These are phyloP conservation scores for Acanthopleura granulata DNA, from an alignment of 2,888 invertebrate species.

Conservation along the genomic window DNA sequence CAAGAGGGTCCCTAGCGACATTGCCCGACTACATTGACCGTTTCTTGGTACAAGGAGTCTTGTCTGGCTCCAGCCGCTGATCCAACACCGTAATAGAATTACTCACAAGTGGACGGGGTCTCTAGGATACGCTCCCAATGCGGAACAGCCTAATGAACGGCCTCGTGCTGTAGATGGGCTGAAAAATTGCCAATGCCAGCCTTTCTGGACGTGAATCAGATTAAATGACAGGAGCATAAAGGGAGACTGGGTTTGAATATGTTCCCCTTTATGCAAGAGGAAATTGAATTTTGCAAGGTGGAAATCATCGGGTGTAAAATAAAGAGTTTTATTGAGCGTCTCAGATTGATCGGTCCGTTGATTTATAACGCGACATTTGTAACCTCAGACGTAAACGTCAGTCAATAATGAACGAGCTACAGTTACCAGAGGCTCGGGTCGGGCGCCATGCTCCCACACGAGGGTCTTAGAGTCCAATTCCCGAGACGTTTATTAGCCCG, in stretches of 20 bases:
- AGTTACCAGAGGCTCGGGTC: too few relatives aligned
- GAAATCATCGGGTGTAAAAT: slow-evolving; percentile 5
- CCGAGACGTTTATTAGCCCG: too few relatives aligned
- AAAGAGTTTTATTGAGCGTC: slow-evolving; percentile 1
- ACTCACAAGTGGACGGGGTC: background rate
- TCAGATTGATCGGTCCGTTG: too few relatives aligned
- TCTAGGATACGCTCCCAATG: background rate
- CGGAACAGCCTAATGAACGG: background rate
- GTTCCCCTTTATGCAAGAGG: background rate
- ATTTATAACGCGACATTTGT: too few relatives aligned
- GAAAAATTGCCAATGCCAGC: background rate
- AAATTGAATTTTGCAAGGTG: slow-evolving; percentile 9
- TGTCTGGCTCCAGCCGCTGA: too few relatives aligned
- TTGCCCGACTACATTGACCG: too few relatives aligned
- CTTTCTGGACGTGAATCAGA: background rate
- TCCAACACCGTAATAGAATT: background rate
- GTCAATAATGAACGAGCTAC: too few relatives aligned
- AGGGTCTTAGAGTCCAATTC: too few relatives aligned
- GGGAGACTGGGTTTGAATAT: background rate
- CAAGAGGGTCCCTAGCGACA: too few relatives aligned
- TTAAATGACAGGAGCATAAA: slow-evolving; percentile 8
- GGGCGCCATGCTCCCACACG: too few relatives aligned
- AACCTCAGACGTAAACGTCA: too few relatives aligned
- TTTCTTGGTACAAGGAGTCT: too few relatives aligned
- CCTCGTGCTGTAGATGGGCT: background rate